Conservation (phyloP, 2,888 invertebrate species). For the Perizoma affinitatum region DNA sequence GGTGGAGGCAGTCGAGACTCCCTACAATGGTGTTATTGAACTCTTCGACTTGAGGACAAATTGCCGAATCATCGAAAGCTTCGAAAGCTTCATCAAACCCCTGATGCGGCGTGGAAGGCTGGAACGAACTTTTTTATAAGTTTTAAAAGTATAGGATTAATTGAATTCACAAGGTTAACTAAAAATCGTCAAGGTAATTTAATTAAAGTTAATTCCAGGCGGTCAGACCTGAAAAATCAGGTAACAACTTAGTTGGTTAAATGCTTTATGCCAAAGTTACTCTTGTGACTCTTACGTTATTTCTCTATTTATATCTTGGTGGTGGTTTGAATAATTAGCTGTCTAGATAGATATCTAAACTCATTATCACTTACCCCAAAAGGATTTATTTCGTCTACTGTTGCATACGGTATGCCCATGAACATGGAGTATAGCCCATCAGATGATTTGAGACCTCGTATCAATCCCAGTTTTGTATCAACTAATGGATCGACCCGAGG, state of each 20-base stretch:
- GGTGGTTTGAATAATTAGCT: too few relatives aligned
- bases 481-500: conserved; percentile 56
- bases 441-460: conserved; percentile 53
- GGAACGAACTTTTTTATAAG: not conserved
- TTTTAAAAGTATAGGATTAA: not conserved
- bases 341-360: not conserved
- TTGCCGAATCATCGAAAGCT: conserved; percentile 57
- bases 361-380: conserved; percentile 57
- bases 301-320: too few relatives aligned
- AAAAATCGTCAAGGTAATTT: too few relatives aligned
- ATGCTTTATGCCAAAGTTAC: too few relatives aligned
- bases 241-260: too few relatives aligned
- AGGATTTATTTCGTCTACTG: conserved; percentile 53
- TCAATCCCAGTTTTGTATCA: conserved; percentile 52
- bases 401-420: conserved; percentile 64
- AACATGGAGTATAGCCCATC: conserved; percentile 63
- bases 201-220: too few relatives aligned
- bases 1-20: conserved; percentile 55
- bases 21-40: conserved; percentile 46
- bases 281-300: too few relatives aligned
- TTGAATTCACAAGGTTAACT: not conserved
- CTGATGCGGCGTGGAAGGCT: conserved; percentile 54
- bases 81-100: conserved; percentile 54
- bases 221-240: too few relatives aligned
- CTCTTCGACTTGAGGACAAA: conserved; percentile 58